Evolutionary conservation across 2,797 vertebrate genomes (phyloP), one percentile per base, ranked within the genome.

Genomic region (Sebastes minor): DNA sequence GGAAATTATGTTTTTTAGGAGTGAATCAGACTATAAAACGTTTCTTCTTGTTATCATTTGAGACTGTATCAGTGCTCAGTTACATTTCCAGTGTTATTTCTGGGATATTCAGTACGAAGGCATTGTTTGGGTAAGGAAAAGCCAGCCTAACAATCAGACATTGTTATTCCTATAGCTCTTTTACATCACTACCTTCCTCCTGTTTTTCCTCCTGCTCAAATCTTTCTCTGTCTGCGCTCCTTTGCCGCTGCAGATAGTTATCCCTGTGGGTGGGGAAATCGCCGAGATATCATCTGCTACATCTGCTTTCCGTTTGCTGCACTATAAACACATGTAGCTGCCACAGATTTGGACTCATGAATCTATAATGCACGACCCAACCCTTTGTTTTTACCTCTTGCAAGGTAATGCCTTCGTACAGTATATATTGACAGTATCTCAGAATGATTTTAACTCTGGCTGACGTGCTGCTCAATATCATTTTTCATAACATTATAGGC

Each of bases 161-260:
- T 66, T 65, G 55, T 83, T 81, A 32, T 80, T 68, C 57, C 27
- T 62, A 16, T 25, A 25, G 49, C 73, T 70, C 10, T 65, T 82
- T 68, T 68, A 67, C 33, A 27, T 70, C 53, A 23, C 61, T 55
- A 3, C 42, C 63, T n/a, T 42, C 52, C 35, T 67, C 46, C 82
- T 85, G 55, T 71, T 78, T 73, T 74, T 56, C 62, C 23, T 57
- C 61, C 6, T 55, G 23, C 63, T 66, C 32, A 23, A 32, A 77
- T 76, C 30, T n/a, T n/a, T 76, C 27, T 82, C 53, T 18, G 25
- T 73, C 69, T 74, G 42, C 64, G n/a, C 33, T 23, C 35, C 30
- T 82, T 18, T 18, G 53, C 63, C n/a, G 78, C 62, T 71, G 75
- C 81, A 61, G 81, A 81, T 71, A 71, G 69, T 86, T 84, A 82